These are phyloP conservation scores for Listronotus oregonensis DNA, from an alignment of 1,140 invertebrate species.

Conservation along the genomic window DNA sequence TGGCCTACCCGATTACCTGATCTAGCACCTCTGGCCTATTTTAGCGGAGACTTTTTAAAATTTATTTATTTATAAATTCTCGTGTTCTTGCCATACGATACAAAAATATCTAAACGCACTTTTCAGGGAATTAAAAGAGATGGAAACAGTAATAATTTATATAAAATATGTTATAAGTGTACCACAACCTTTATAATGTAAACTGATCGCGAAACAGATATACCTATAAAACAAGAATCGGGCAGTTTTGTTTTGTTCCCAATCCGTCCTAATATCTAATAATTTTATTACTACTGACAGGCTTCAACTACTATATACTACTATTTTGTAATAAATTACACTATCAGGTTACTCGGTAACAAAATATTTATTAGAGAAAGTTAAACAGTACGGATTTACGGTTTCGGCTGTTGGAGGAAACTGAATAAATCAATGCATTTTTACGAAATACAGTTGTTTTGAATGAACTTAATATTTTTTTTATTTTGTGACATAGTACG, in stretches of 20 bases:
- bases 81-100: no score
- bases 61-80: no score
- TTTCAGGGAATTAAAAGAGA: no score
- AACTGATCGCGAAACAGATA: no score
- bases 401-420: conserved; percentile 7
- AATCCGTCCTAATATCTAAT: conserved; percentile 19
- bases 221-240: conserved; percentile 3
- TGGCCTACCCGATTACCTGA: no score
- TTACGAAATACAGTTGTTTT: neutral
- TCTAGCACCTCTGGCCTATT: no score
- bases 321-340: conserved; percentile 22
- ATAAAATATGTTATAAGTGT: no score
- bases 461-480: neutral
- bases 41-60: no score
- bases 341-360: conserved; percentile 17
- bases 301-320: conserved; percentile 6
- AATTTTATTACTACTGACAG: conserved; percentile 20
- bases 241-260: conserved; percentile 11
- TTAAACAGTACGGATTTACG: conserved; percentile 13
- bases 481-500: no score
- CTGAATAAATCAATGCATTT: neutral
- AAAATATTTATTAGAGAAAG: conserved; percentile 19
- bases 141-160: no score
- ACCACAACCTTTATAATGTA: no score
- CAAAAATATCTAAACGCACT: no score